phyloP scores from a whole-genome alignment of 2,797 vertebrate species.

The Paramormyrops hopkinsi region DNA sequence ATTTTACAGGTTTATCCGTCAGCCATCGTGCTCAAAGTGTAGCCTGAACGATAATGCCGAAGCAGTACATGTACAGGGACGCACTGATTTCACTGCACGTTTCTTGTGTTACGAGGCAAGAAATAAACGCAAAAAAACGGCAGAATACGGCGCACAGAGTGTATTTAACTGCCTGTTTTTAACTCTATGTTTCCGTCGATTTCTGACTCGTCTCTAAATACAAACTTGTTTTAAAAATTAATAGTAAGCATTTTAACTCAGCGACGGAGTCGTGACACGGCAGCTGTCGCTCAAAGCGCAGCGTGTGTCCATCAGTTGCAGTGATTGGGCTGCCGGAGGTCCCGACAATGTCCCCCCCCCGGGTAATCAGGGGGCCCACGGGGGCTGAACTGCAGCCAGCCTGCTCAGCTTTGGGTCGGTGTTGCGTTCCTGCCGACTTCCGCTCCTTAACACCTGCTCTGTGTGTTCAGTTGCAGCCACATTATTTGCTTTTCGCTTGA shows the following conservation, averaged over 20 bases:
- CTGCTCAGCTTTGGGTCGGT: background rate
- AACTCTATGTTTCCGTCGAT: background rate
- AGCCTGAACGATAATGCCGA: background rate
- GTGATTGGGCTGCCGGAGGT: background rate
- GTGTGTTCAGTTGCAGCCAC: background rate
- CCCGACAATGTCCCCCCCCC: background rate
- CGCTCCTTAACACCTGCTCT: background rate
- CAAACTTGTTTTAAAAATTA: background rate
- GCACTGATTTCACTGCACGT: background rate
- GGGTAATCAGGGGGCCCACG: background rate
- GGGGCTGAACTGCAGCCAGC: background rate
- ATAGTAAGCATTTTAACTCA: background rate
- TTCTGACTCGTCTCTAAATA: background rate
- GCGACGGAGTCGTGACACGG: background rate
- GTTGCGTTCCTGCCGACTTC: background rate
- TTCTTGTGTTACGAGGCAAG: background rate
- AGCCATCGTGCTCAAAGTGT: background rate
- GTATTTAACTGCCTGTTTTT: background rate
- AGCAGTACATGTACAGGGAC: background rate
- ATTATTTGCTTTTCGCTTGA: background rate
- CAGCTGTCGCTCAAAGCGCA: background rate
- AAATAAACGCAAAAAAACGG: background rate
- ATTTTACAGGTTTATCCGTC: background rate
- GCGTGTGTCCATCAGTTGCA: background rate
- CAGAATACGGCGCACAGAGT: background rate